Base-by-base conservation (phyloP, 2,113 vertebrate species). In the Origma solitaria region DNA sequence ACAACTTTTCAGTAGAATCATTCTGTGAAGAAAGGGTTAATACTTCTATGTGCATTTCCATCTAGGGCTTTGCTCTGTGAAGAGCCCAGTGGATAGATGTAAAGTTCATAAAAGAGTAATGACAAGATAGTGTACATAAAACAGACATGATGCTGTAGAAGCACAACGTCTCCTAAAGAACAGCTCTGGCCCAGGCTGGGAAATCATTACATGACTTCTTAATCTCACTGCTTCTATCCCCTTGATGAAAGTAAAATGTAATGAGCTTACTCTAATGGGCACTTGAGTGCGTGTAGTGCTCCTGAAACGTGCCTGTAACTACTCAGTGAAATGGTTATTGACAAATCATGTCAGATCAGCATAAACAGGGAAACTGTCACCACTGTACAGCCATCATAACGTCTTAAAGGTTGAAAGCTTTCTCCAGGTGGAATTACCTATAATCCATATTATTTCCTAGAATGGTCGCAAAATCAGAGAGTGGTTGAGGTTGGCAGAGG, bases 21-120 rank as follows among this genome's bases (percentile, higher is more conserved):
- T 68, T 91, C 30, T 83, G 37, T 81, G 56, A 37, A 69, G n/a
- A 83, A 82, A 62, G 35, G 11, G 57, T 96, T 90, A 77, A 66
- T 88, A 54, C 45, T 85, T 88, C 37, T 31, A 1, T n/a, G 9
- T 83, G 15, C 27, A 28, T 78, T 88, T 90, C 15, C 15, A 28
- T 83, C 33, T 65, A 33, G 8, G 37, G 22, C 51, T 90, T 93
- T 88, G 19, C 45, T 85, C n/a, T 38, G 17, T 69, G 31, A 87
- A 76, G 44, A 92, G 30, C 49, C 23, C 79, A 44, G 64, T 82
- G 66, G 73, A 38, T 60, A 65, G 65, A 91, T 92, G 53, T 73
- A 86, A 93, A 73, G 44, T 68, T 94, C 77, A 81, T 89, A 56
- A 95, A 94, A 92, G 84, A 94, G 65, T 94, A 88, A 79, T 95